Evolutionary conservation across 2,113 vertebrate genomes (phyloP), one percentile per base, ranked within the genome.

Genomic region (Arothron firmamentum): DNA sequence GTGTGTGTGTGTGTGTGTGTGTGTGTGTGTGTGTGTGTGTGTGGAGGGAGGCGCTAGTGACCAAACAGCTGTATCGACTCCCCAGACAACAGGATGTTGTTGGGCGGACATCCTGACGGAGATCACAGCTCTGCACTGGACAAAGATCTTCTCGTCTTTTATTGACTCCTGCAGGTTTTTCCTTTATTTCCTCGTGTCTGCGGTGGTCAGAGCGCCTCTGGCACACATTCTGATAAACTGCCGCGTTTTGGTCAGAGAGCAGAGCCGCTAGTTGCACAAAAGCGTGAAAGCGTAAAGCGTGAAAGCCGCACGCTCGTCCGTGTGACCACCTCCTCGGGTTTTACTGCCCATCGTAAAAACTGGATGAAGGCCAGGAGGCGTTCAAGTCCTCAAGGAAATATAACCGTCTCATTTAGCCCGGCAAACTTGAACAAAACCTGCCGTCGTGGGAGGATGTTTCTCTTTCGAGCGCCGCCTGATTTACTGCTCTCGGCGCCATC

Each of bases 341-440:
- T 84, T 80, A 68, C 57, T 68, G 83, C 42, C 0, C 71, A 76
- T 84, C 78, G 84, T 83, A 77, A 88, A 88, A 84, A 83, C 85
- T 85, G 79, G 68, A 87, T 70, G 83, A 84, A 84, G 85, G 81
- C 81, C 78, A 79, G 23, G 67, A 59, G 73, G 59, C 67, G 25
- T 28, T 28, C 25, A 28, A 28, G 25, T 28, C 25, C 25, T 28
- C 25, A 28, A 28, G 25, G 25, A 28, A 28, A 28, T 7, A 28
- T 28, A 5, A 7, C 25, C 6, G 2, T 7, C 25, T 23, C 21
- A 23, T 23, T 23, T 23, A 23, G 21, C 21, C 21, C 21, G 3
- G 21, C 21, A 23, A 23, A 23, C 21, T 43, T 43, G 41, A 43
- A 43, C 11, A 43, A 43, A 43, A 43, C 41, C 14, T 43, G 10